These are phyloP conservation scores for Latrodectus geometricus DNA, from an alignment of 1,140 invertebrate genomes.

Conservation along the genomic window DNA sequence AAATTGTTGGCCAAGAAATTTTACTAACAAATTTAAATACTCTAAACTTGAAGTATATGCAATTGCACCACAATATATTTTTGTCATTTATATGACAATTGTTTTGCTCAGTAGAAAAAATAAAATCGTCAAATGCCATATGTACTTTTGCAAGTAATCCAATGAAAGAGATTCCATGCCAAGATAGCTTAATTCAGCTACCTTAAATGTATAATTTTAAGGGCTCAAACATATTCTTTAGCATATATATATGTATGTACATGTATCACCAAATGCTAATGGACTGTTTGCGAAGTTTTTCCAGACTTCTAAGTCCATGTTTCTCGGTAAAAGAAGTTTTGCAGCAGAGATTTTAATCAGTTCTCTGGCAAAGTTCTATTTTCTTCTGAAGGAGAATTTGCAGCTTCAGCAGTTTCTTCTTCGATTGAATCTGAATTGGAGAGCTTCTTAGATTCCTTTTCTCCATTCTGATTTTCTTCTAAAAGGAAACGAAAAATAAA, in stretches of 20 bases:
- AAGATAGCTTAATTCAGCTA: background rate
- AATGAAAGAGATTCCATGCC: background rate
- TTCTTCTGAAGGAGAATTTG: background rate
- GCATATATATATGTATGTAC: background rate
- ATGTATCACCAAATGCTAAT: background rate
- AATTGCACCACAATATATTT: background rate
- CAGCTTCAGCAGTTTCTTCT: background rate
- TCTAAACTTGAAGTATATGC: background rate
- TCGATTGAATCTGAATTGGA: background rate
- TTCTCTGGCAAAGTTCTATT: background rate
- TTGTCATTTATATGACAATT: background rate
- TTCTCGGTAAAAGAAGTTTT: background rate
- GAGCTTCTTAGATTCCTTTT: background rate
- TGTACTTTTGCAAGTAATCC: background rate
- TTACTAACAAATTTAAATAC: background rate
- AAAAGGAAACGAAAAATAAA: background rate
- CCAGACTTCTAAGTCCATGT: background rate
- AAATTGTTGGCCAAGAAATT: background rate
- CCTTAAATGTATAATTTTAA: too few species aligned
- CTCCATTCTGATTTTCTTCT: background rate
- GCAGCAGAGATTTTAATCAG: background rate
- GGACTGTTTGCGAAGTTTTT: background rate
- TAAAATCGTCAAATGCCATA: background rate
- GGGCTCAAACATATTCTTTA: background rate
- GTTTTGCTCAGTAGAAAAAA: background rate